Evolutionary conservation across 1,140 invertebrate genomes (phyloP).

Genomic region (Macrosteles quadrilineatus): DNA sequence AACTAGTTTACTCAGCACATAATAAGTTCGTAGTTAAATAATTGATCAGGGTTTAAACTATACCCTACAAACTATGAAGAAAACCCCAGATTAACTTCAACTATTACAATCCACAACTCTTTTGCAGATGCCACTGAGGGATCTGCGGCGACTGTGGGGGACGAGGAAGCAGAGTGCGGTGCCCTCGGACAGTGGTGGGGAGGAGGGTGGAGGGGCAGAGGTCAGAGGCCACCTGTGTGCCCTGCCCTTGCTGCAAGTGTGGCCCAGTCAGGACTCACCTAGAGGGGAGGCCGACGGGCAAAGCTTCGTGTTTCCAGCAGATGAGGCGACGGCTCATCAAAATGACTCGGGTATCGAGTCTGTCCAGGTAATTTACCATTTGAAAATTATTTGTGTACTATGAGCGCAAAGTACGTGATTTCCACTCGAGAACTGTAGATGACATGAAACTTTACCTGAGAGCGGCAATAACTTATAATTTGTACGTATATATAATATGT

Average conservation of each 20-base stretch:
- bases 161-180: slow-evolving; percentile 34
- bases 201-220: not conserved
- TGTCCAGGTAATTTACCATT: slow-evolving; percentile 57
- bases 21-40: too few relatives aligned
- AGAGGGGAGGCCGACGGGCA: slow-evolving; percentile 67
- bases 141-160: slow-evolving; percentile 36
- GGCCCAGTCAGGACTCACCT: slow-evolving; percentile 63
- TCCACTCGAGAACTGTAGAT: too few relatives aligned
- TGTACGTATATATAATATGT: too few relatives aligned
- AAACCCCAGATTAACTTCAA: too few relatives aligned
- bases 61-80: too few relatives aligned
- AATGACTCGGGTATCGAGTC: slow-evolving; percentile 68
- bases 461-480: too few relatives aligned
- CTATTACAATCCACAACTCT: not conserved
- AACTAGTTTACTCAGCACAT: too few relatives aligned
- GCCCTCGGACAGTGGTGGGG: slow-evolving; percentile 25
- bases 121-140: slow-evolving; percentile 36
- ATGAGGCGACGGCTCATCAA: slow-evolving; percentile 47
- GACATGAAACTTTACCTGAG: too few relatives aligned
- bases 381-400: too few relatives aligned
- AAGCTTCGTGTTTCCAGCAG: slow-evolving; percentile 63
- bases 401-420: too few relatives aligned
- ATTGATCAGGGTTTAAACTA: too few relatives aligned
- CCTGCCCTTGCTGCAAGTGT: slow-evolving; percentile 48
- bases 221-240: slow-evolving; percentile 2